Conservation (phyloP, 2,888 invertebrate species). For the Microchrysa polita region DNA sequence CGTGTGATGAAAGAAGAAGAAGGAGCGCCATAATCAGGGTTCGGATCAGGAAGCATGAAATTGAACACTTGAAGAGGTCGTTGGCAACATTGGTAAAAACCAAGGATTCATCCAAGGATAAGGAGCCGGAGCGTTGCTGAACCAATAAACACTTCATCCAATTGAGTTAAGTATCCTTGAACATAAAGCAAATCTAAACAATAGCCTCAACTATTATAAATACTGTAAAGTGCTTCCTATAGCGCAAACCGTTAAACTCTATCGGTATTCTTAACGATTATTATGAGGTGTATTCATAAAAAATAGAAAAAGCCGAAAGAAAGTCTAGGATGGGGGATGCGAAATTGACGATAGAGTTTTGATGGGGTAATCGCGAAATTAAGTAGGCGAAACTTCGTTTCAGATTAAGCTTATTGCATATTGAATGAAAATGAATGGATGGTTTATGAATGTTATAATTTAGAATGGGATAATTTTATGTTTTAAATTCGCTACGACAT, state of each 20-base stretch:
- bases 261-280: neutral
- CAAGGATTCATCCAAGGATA: too few species aligned
- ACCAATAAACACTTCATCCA: constrained; percentile 25
- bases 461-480: too few species aligned
- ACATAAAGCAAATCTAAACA: constrained; percentile 28
- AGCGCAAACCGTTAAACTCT: neutral
- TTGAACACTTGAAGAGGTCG: constrained; percentile 10
- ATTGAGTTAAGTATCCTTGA: constrained; percentile 25
- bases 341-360: too few species aligned
- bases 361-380: too few species aligned
- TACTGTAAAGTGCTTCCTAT: neutral
- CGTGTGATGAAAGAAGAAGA: neutral
- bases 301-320: too few species aligned
- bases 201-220: constrained; percentile 24
- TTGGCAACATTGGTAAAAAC: too few species aligned
- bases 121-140: neutral
- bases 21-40: constrained; percentile 30
- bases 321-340: too few species aligned
- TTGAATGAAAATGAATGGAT: too few species aligned
- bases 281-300: neutral
- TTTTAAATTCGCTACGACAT: too few species aligned
- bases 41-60: constrained; percentile 32
- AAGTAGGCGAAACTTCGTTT: too few species aligned
- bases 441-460: too few species aligned
- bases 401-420: too few species aligned